phyloP scores from a whole-genome alignment of 1,140 invertebrate genomes.

The Aphidius ervi region DNA sequence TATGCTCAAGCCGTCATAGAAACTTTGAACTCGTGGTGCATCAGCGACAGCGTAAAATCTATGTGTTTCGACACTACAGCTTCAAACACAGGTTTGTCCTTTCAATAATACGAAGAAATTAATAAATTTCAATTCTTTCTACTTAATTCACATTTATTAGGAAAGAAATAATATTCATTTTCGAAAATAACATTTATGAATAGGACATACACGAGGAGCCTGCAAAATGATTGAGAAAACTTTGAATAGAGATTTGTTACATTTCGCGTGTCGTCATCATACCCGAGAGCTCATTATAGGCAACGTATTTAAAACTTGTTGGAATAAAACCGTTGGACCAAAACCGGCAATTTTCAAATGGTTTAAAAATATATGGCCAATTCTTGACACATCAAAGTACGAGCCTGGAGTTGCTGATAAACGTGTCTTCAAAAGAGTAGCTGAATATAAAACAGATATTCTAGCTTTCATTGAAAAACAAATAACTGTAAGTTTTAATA shows the following conservation, averaged over 20 bases:
- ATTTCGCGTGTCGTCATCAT: constrained; percentile 32
- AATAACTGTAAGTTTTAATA: constrained; percentile 17
- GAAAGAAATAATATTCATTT: background rate
- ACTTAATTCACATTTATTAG: background rate
- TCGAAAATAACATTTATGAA: background rate
- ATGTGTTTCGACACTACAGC: constrained; percentile 29
- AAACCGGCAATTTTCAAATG: constrained; percentile 33
- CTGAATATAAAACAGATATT: constrained; percentile 15
- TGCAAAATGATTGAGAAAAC: constrained; percentile 18
- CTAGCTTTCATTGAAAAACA: constrained; percentile 18
- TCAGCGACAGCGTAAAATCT: constrained; percentile 18
- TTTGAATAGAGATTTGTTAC: constrained; percentile 16
- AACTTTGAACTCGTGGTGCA: constrained; percentile 28
- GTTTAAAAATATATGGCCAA: constrained; percentile 30
- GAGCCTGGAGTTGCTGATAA: constrained; percentile 14
- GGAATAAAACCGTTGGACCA: constrained; percentile 28
- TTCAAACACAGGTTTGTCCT: constrained; percentile 24
- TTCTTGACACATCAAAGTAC: constrained; percentile 23
- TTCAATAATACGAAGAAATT: background rate
- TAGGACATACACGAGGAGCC: constrained; percentile 2
- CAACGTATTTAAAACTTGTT: constrained; percentile 27
- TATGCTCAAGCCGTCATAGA: constrained; percentile 31
- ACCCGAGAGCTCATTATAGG: constrained; percentile 32
- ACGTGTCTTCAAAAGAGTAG: constrained; percentile 1
- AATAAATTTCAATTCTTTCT: constrained; percentile 19